Percentiles rank a stretch among this genome's conserved stretches.
These are phyloP conservation scores for Campopleginae sp. DNA, from an alignment of 2,888 invertebrate genomes.

Conservation along the genomic window DNA sequence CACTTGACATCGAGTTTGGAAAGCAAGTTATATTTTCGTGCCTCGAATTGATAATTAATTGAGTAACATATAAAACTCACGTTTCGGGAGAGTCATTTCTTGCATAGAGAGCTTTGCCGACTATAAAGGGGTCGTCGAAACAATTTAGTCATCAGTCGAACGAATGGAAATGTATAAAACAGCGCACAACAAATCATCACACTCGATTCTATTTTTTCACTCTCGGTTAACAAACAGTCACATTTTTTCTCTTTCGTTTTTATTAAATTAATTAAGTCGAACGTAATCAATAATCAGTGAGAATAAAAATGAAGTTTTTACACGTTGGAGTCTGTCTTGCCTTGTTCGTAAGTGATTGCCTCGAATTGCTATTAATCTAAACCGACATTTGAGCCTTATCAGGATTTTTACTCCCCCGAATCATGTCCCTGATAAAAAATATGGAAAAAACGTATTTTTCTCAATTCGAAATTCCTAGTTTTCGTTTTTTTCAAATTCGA, in stretches of 20 bases:
- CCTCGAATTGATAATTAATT: slow-evolving; percentile 72
- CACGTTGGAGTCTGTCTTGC: slow-evolving; percentile 68
- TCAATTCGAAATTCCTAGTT: too few relatives aligned
- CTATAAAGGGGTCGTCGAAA: slow-evolving; percentile 79
- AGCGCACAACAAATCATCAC: slow-evolving; percentile 28
- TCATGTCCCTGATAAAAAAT: too few relatives aligned
- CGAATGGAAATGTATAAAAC: slow-evolving; percentile 50
- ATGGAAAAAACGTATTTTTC: too few relatives aligned
- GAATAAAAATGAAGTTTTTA: slow-evolving; percentile 70
- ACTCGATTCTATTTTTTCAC: slow-evolving; percentile 24
- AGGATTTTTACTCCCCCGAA: too few relatives aligned
- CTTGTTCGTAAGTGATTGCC: slow-evolving; percentile 74
- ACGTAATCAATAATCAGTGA: slow-evolving; percentile 29
- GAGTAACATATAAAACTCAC: slow-evolving; percentile 75
- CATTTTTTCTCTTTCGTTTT: neutral
- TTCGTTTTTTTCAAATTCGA: too few relatives aligned
- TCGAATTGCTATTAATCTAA: neutral
- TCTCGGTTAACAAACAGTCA: neutral
- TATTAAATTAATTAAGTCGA: neutral
- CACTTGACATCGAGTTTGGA: slow-evolving; percentile 54
- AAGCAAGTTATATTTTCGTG: slow-evolving; percentile 72
- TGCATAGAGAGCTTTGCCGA: slow-evolving; percentile 63
- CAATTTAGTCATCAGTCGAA: slow-evolving; percentile 74
- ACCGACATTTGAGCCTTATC: neutral
- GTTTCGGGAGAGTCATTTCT: slow-evolving; percentile 72